These are phyloP conservation scores for Temnothorax rugatulus DNA, from an alignment of 2,888 invertebrate genomes.

Conservation along the genomic window DNA sequence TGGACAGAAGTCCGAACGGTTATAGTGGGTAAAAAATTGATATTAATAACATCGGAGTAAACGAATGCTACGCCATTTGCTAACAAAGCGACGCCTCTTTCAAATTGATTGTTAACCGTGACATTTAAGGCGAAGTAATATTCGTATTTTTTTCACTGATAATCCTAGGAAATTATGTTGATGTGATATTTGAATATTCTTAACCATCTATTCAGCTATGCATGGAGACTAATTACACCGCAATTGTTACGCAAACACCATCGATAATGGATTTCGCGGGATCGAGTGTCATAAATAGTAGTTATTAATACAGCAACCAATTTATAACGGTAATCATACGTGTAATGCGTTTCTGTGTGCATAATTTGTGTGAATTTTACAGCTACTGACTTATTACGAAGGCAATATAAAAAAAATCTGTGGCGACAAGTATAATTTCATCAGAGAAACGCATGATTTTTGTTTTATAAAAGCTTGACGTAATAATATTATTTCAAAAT, in stretches of 20 bases:
- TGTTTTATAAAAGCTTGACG: not conserved
- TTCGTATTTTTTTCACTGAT: not conserved
- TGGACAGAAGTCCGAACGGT: not conserved
- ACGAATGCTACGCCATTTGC: not conserved
- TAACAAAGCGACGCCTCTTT: not conserved
- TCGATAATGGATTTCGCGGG: constrained; percentile 21
- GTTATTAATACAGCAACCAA: constrained; percentile 36
- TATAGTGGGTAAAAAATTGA: constrained; percentile 22
- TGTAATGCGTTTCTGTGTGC: not conserved
- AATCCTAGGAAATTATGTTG: not conserved
- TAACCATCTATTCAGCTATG: not conserved
- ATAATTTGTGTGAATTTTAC: constrained; percentile 27
- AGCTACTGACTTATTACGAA: not conserved
- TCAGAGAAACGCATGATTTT: not conserved
- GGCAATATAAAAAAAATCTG: not conserved
- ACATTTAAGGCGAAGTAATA: not conserved
- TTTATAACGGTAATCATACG: constrained; percentile 1
- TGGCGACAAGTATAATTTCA: not conserved
- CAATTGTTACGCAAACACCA: constrained; percentile 24
- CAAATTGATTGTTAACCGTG: not conserved
- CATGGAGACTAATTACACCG: constrained; percentile 33
- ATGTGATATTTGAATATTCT: constrained; percentile 7
- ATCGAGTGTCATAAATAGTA: constrained; percentile 34
- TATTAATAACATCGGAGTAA: constrained; percentile 4
- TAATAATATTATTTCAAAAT: not conserved